Evolutionary conservation across 2,113 vertebrate genomes (phyloP), one percentile per base, ranked within the genome.

Genomic region (Podarcis muralis): DNA sequence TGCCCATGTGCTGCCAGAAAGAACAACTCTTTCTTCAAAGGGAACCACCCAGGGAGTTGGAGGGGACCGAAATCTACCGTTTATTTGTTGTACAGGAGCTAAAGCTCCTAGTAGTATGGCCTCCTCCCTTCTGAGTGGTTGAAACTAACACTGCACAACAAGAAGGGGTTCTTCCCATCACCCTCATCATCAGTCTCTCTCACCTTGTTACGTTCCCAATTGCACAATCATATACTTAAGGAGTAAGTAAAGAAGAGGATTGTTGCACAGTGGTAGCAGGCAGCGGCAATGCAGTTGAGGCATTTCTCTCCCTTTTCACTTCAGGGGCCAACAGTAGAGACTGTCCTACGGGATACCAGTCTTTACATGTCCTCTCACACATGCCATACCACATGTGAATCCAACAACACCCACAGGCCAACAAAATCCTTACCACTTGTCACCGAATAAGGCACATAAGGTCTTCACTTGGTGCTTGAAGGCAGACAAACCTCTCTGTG

Each of bases 1-100:
- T 0, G 0, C 80, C 79, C 83, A 59, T 90, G 93, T 83, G 32
- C 90, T 92, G 74, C 66, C 94, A 95, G 89, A 88, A 94, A 88
- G 88, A 81, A 20, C 85, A 90, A 83, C 87, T 85, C 0, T 0
- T 40, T 81, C 85, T 81, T 85, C 83, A 76, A 92, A 74, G 62
- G 62, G 85, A 93, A 86, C 77, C 87, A 93, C 75, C 59, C 37
- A 68, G 3, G 0, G 1, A 12, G 20, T 65, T 3, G 1, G 23
- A 87, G 68, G 89, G 53, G 84, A n/a, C 23, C 16, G 0, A 0
- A 66, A 48, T 27, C 48, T 89, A 66, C 68, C 12, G 32, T 86
- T 86, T 83, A 75, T 85, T n/a, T 57, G 57, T 25, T 84, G 68
- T 5, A 22, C 0, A 0, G 32, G 27, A 5, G 37, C 57, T 71